These are phyloP conservation scores for Melanostoma scalare DNA, from an alignment of 2,888 invertebrate species.

Conservation along the genomic window DNA sequence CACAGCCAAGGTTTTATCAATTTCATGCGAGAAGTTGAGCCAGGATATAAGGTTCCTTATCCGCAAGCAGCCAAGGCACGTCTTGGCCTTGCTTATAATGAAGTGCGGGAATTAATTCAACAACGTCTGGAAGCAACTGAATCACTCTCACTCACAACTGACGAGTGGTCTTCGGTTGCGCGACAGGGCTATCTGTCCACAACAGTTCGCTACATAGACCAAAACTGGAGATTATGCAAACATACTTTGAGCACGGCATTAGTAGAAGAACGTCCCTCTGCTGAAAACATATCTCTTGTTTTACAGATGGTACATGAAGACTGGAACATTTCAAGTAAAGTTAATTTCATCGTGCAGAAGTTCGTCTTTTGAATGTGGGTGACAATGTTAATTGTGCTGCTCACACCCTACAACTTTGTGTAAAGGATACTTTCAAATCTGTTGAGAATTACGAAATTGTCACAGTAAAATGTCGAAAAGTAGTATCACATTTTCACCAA, in stretches of 20 bases:
- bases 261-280: constrained; percentile 1
- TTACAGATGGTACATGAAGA: constrained; percentile 3
- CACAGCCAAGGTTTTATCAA: background rate
- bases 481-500: background rate
- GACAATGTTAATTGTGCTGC: background rate
- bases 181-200: background rate
- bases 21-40: constrained; percentile 6
- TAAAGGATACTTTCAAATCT: background rate
- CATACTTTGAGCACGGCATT: constrained; percentile 1
- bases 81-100: constrained; percentile 4
- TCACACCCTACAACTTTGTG: constrained; percentile 2
- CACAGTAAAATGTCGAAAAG: constrained; percentile 3
- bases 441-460: background rate
- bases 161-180: constrained; percentile 3
- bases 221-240: background rate
- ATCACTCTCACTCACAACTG: background rate
- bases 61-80: constrained; percentile 1
- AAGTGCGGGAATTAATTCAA: constrained; percentile 10
- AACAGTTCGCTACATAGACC: constrained; percentile 2
- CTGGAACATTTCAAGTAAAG: background rate
- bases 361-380: background rate
- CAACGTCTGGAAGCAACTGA: background rate
- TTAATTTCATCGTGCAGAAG: background rate
- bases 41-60: constrained; percentile 8
- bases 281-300: background rate